Evolutionary conservation across 2,113 vertebrate species (phyloP).

Genomic region (Aspiorhynchus laticeps): DNA sequence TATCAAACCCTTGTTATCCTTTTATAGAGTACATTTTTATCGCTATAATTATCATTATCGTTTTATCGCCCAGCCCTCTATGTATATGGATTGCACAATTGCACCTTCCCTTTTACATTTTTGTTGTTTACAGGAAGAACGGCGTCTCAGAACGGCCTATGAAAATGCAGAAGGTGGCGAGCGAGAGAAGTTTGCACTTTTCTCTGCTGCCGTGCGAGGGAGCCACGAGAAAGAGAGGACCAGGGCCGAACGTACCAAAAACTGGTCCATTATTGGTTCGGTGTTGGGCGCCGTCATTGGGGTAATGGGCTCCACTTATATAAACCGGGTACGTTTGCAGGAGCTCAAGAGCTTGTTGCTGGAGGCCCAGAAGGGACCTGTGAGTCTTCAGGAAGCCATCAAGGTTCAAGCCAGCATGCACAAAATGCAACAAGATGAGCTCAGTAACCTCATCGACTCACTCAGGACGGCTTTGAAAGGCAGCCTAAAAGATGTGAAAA

Average conservation of each 20-base stretch:
- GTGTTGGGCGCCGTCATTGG: conserved; percentile 92
- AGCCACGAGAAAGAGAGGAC: conserved; percentile 95
- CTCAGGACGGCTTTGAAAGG: conserved; percentile 76
- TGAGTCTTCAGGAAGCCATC: conserved; percentile 91
- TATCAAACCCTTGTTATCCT: too few relatives aligned
- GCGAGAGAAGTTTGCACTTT: conserved; percentile 89
- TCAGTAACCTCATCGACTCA: conserved; percentile 77
- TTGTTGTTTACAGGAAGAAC: conserved; percentile 83
- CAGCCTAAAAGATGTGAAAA: conserved; percentile 38
- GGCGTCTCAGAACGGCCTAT: conserved; percentile 80
- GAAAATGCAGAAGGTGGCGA: conserved; percentile 83
- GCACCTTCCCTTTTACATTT: neutral
- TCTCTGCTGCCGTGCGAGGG: conserved; percentile 89
- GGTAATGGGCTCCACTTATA: conserved; percentile 93
- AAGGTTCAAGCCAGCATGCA: conserved; percentile 85
- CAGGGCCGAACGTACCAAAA: conserved; percentile 93
- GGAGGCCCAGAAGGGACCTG: conserved; percentile 92
- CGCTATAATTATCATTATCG: too few relatives aligned
- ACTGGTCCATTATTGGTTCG: conserved; percentile 96
- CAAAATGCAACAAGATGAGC: conserved; percentile 85
- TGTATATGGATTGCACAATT: neutral
- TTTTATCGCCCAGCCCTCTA: neutral
- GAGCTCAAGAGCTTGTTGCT: conserved; percentile 89
- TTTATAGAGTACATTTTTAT: too few relatives aligned
- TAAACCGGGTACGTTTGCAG: conserved; percentile 93